Evolutionary conservation across 2,113 vertebrate species (phyloP), one percentile per base, ranked within the genome.

Genomic region (Salvelinus namaycush): DNA sequence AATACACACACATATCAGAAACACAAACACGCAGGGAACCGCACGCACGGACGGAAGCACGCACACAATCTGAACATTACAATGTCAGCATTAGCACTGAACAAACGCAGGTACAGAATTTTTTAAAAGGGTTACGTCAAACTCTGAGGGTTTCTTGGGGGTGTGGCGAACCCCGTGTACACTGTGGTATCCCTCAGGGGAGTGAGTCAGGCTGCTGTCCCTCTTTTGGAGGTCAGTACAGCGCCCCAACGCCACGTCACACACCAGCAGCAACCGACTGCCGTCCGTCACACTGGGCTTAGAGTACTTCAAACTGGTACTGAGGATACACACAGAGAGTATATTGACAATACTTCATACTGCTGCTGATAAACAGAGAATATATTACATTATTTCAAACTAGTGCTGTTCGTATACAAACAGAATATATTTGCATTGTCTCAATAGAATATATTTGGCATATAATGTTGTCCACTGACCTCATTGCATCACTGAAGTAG

Each of bases 401-500:
- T 54, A 18, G 16, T 54, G 39, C 39, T 44, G 39, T 44, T 44
- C 39, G 11, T 44, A 20, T 22, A 24, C 59, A 22, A 22, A n/a
- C 59, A 62, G 59, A 22, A 62, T 22, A 62, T 9, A 62, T 14
- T 12, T 44, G 39, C 39, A 44, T 4, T 54, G 51, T 54, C 16
- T 18, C 51, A 18, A 54, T 18, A 18, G 16, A 18, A 14, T 54
- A 4, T 18, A 54, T 14, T 54, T 5, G 12, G 51, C 16, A 18
- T 54, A 54, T 54, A 18, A 3, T 20, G 34, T 29, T 24, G n/a
- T 11, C 0, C 12, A 57, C 94, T 77, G 9, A 96, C 96, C 93
- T 92, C 51, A 95, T 1, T 1, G 94, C 90, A 70, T 96, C 79
- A 22, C 91, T 95, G 70, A 97, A 97, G 87, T 98, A 96, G 87